Percentiles rank a stretch among this genome's conserved stretches.
Evolutionary conservation across 2,888 invertebrate genomes (phyloP).

Genomic region (Lucinisca nassula): DNA sequence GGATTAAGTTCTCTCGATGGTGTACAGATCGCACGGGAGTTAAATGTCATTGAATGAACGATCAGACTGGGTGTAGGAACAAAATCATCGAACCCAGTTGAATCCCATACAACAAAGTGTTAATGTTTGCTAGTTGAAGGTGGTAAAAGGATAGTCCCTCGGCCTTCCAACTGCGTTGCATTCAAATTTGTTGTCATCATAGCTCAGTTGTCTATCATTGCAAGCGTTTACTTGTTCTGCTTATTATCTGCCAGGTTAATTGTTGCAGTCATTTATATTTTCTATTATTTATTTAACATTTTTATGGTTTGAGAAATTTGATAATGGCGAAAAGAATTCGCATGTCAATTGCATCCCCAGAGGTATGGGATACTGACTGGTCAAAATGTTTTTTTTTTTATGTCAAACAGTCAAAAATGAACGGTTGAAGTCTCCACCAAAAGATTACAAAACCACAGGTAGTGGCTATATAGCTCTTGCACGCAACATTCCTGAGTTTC

Average conservation of each 20-base stretch:
- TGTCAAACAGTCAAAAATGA: neutral
- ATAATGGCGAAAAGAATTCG: neutral
- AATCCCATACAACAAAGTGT: neutral
- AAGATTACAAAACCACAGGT: neutral
- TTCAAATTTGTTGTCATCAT: neutral
- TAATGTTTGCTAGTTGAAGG: neutral
- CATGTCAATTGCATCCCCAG: neutral
- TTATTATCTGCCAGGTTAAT: too few species aligned
- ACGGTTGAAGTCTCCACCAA: neutral
- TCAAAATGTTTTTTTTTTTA: neutral
- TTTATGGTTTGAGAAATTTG: neutral
- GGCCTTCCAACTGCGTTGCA: neutral
- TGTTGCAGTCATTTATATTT: too few species aligned
- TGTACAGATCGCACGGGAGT: neutral
- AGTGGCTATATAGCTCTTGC: neutral
- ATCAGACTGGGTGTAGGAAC: neutral
- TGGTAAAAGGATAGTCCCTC: neutral
- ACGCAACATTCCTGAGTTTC: neutral
- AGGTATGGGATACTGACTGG: neutral
- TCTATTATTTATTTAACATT: too few species aligned
- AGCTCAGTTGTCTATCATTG: neutral
- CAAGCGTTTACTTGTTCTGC: too few species aligned
- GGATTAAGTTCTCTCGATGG: neutral
- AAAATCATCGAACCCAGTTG: neutral
- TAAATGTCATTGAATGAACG: neutral